Evolutionary conservation across 2,797 vertebrate species (phyloP).

Genomic region (Merluccius polli): DNA sequence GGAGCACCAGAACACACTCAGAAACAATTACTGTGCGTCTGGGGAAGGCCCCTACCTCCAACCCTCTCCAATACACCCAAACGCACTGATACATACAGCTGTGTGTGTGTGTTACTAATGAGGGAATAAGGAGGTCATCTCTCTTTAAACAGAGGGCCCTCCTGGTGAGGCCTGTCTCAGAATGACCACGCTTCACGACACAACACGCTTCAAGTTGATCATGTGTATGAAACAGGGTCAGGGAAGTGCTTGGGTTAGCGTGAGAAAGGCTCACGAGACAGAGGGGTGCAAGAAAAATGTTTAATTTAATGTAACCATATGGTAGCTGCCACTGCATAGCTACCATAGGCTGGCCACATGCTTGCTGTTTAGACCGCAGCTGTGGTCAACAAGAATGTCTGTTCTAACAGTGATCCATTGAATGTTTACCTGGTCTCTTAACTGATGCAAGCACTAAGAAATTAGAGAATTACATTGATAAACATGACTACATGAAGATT

Average conservation of each 20-base stretch:
- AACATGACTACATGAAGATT: not conserved
- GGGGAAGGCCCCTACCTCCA: not conserved
- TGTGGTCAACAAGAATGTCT: not conserved
- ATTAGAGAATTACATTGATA: not conserved
- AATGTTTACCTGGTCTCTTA: not conserved
- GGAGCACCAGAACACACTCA: not conserved
- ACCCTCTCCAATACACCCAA: not conserved
- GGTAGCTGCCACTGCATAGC: not conserved
- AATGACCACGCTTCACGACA: not conserved
- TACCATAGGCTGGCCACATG: not conserved
- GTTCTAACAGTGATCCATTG: not conserved
- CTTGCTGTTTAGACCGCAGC: not conserved
- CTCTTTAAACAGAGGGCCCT: not conserved
- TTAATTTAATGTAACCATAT: not conserved
- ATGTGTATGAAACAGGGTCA: not conserved
- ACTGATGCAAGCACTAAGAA: not conserved
- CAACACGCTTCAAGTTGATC: not conserved
- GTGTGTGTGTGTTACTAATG: not conserved
- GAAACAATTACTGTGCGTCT: not conserved
- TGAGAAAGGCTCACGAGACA: not conserved
- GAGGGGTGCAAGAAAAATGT: too few relatives aligned
- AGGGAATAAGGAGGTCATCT: conserved; percentile 4
- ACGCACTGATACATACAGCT: not conserved
- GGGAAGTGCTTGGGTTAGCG: not conserved
- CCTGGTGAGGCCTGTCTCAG: not conserved